phyloP scores from a whole-genome alignment of 2,797 vertebrate species.

The Valencia hispanica region DNA sequence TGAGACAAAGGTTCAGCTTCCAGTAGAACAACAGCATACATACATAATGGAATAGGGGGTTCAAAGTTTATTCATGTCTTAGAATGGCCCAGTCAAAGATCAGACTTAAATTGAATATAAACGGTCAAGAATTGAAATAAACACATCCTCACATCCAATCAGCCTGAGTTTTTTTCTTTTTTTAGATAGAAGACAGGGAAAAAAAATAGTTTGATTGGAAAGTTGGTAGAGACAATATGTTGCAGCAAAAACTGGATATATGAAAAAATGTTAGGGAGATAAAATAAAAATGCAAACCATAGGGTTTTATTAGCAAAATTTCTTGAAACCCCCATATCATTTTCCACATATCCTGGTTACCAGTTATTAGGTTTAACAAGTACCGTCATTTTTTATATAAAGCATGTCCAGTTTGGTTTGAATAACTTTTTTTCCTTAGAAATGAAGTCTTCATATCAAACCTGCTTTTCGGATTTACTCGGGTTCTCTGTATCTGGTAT shows the following conservation, averaged over 20 bases:
- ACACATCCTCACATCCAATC: neutral
- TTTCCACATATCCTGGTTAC: neutral
- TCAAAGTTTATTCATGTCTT: neutral
- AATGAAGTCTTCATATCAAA: neutral
- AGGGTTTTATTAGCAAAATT: neutral
- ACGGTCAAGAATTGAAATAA: neutral
- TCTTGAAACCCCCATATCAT: neutral
- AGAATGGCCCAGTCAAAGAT: neutral
- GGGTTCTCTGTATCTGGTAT: neutral
- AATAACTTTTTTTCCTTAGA: neutral
- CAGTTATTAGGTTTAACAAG: too few species aligned
- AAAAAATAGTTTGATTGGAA: neutral
- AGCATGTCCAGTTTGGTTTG: neutral
- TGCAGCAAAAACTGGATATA: neutral
- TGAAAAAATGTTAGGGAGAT: neutral
- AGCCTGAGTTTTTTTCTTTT: neutral
- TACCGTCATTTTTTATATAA: neutral
- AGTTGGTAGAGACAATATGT: neutral
- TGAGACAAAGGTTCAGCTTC: too few species aligned
- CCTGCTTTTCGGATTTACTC: neutral
- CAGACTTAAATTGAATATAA: neutral
- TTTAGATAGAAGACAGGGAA: neutral
- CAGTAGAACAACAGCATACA: neutral
- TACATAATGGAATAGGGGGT: neutral
- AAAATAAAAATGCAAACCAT: neutral